Conservation (phyloP, 2,888 invertebrate species). For the Xanthia icteritia region DNA sequence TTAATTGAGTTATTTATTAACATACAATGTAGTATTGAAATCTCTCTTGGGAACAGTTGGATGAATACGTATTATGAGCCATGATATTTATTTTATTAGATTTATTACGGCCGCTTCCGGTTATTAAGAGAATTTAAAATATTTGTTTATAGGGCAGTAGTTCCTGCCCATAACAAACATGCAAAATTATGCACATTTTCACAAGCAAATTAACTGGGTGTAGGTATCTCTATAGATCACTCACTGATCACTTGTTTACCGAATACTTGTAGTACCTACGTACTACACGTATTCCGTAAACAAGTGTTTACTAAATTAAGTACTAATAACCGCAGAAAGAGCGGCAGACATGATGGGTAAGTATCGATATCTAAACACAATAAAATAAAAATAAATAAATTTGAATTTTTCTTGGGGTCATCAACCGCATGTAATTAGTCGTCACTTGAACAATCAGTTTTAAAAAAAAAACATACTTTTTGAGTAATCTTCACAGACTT, state of each 20-base stretch:
- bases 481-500: too few species aligned
- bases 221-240: too few species aligned
- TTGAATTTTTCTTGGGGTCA: too few species aligned
- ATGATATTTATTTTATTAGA: not conserved
- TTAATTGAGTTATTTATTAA: conserved; percentile 36
- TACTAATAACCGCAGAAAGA: not conserved
- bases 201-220: not conserved
- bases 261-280: too few species aligned
- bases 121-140: not conserved
- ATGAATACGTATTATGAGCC: conserved; percentile 7
- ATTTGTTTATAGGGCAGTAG: not conserved
- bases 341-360: too few species aligned
- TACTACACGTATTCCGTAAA: not conserved
- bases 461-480: too few species aligned
- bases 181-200: too few species aligned
- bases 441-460: too few species aligned
- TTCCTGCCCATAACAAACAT: not conserved
- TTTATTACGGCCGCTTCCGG: conserved; percentile 30
- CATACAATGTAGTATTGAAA: conserved; percentile 47
- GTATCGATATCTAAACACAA: too few species aligned
- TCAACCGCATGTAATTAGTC: too few species aligned
- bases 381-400: too few species aligned
- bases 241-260: too few species aligned
- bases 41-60: conserved; percentile 8
- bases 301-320: not conserved